These are phyloP conservation scores for Tipula helvola DNA, from an alignment of 2,888 invertebrate genomes.

Conservation along the genomic window DNA sequence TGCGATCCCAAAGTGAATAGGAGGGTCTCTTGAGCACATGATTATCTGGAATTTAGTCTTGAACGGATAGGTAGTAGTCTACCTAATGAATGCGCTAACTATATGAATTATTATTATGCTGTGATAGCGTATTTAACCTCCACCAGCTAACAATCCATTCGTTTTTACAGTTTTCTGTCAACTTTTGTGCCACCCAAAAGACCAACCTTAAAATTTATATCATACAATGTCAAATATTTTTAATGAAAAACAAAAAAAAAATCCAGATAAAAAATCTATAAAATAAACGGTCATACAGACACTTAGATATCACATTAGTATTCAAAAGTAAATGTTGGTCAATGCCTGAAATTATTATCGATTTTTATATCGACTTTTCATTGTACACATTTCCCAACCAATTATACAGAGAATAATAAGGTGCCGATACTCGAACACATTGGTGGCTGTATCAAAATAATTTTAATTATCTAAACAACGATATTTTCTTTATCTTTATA, in stretches of 20 bases:
- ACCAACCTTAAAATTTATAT: background rate
- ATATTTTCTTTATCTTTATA: background rate
- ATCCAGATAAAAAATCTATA: background rate
- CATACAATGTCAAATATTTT: background rate
- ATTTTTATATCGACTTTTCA: background rate
- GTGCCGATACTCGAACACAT: background rate
- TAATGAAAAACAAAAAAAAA: background rate
- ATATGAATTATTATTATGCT: no score
- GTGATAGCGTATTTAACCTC: no score
- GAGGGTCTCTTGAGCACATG: no score
- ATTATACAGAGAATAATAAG: background rate
- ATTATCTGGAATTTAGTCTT: no score
- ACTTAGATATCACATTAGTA: background rate
- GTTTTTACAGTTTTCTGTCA: no score
- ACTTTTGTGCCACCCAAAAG: background rate
- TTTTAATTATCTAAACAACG: no score
- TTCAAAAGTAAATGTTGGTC: background rate
- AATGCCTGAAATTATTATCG: background rate
- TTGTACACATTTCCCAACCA: background rate
- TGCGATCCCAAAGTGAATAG: no score
- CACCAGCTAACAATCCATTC: no score
- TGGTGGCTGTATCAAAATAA: no score
- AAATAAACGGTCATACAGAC: background rate
- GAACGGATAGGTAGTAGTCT: no score
- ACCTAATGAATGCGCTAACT: no score